Evolutionary conservation across 2,113 vertebrate genomes (phyloP).

Genomic region (Pyrgilauda ruficollis): DNA sequence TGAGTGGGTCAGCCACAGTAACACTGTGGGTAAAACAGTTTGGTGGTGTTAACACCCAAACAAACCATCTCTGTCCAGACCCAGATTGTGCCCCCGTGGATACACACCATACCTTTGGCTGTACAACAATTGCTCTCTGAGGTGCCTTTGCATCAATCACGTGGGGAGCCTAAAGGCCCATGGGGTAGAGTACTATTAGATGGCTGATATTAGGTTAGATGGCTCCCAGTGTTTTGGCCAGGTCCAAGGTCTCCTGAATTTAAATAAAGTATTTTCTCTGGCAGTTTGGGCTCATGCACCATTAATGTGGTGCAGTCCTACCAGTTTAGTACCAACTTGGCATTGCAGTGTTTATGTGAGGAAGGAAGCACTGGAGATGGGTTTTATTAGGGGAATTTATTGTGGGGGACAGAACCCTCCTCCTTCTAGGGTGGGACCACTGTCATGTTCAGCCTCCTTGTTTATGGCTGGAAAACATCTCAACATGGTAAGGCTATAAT

Average conservation of each 20-base stretch:
- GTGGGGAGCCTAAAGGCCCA: not conserved
- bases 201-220: not conserved
- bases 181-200: not conserved
- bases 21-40: not conserved
- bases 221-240: not conserved
- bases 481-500: not conserved
- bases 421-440: not conserved
- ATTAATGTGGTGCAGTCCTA: too few relatives aligned
- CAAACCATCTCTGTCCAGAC: not conserved
- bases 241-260: not conserved
- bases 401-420: not conserved
- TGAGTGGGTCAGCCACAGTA: not conserved
- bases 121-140: not conserved
- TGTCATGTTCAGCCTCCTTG: not conserved
- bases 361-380: not conserved
- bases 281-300: not conserved
- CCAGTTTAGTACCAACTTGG: not conserved
- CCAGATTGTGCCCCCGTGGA: not conserved
- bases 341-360: not conserved
- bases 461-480: not conserved
- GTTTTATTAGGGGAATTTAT: not conserved
- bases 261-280: not conserved
- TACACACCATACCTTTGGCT: not conserved
- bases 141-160: not conserved
- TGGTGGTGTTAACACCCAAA: not conserved